These are phyloP conservation scores for Synergus gifuensis DNA, from an alignment of 2,888 invertebrate genomes.

Conservation along the genomic window DNA sequence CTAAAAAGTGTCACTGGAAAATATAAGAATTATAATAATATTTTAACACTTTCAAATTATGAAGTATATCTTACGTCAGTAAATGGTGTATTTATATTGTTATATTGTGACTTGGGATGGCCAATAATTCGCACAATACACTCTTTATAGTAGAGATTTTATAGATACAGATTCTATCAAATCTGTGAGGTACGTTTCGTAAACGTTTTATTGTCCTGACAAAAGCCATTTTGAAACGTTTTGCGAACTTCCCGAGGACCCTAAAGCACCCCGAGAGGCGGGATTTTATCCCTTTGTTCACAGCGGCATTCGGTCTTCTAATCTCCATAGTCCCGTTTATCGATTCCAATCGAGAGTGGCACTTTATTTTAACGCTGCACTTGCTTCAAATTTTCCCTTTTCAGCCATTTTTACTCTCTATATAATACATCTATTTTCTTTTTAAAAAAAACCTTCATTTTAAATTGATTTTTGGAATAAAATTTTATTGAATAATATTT, in stretches of 20 bases:
- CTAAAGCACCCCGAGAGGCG: neutral
- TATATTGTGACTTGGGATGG: neutral
- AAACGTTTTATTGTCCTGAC: neutral
- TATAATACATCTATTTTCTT: neutral
- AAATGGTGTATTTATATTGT: too few species aligned
- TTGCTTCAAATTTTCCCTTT: neutral
- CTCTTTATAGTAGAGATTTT: neutral
- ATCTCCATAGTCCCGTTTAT: conserved; percentile 4
- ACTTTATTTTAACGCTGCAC: neutral
- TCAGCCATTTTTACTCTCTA: neutral
- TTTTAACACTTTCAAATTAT: neutral
- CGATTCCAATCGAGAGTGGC: conserved; percentile 8
- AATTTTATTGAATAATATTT: neutral
- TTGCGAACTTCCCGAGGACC: conserved; percentile 1
- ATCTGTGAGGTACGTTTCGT: neutral
- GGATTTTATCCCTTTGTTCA: conserved; percentile 6
- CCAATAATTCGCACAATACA: neutral
- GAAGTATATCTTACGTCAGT: neutral
- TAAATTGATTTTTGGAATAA: too few species aligned
- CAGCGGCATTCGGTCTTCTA: conserved; percentile 5
- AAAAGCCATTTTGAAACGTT: neutral
- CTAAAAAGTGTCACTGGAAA: neutral
- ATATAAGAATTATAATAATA: neutral
- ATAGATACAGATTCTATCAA: neutral
- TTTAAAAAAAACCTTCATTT: too few species aligned